These are phyloP conservation scores for Sebastes glaucus DNA, from an alignment of 2,797 vertebrate species.

Conservation along the genomic window DNA sequence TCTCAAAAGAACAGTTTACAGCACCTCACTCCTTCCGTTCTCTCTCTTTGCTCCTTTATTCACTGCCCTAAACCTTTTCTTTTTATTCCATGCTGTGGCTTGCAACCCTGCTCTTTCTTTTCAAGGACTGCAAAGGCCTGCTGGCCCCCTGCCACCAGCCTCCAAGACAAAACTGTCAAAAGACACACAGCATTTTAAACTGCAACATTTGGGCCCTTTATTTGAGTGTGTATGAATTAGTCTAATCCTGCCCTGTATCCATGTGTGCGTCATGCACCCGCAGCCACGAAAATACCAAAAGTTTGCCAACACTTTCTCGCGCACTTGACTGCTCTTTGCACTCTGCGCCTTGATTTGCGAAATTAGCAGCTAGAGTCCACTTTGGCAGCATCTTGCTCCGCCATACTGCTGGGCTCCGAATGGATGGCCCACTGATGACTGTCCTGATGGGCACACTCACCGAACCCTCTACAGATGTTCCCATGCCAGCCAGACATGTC, in stretches of 20 bases:
- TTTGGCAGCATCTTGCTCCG: constrained; percentile 28
- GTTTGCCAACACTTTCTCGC: not conserved
- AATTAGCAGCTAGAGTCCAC: constrained; percentile 9
- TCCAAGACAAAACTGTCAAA: constrained; percentile 36
- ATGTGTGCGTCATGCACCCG: not conserved
- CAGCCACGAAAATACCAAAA: not conserved
- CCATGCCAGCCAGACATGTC: not conserved
- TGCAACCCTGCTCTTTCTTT: constrained; percentile 19
- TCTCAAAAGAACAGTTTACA: constrained; percentile 1
- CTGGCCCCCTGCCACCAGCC: not conserved
- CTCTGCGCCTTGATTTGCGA: constrained; percentile 11
- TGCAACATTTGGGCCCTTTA: constrained; percentile 17
- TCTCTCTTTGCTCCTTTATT: not conserved
- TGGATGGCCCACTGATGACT: constrained; percentile 41
- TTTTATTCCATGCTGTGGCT: constrained; percentile 30
- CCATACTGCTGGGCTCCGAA: constrained; percentile 24
- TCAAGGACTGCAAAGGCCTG: constrained; percentile 26
- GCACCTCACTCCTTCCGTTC: not conserved
- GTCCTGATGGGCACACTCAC: constrained; percentile 20
- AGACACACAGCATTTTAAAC: constrained; percentile 23
- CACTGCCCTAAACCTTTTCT: not conserved
- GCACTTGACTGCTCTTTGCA: constrained; percentile 34
- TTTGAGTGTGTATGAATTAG: constrained; percentile 29
- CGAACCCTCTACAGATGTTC: constrained; percentile 20
- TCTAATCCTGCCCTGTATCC: not conserved